phyloP scores from a whole-genome alignment of 2,888 invertebrate genomes.

The Oligia fasciuncula region DNA sequence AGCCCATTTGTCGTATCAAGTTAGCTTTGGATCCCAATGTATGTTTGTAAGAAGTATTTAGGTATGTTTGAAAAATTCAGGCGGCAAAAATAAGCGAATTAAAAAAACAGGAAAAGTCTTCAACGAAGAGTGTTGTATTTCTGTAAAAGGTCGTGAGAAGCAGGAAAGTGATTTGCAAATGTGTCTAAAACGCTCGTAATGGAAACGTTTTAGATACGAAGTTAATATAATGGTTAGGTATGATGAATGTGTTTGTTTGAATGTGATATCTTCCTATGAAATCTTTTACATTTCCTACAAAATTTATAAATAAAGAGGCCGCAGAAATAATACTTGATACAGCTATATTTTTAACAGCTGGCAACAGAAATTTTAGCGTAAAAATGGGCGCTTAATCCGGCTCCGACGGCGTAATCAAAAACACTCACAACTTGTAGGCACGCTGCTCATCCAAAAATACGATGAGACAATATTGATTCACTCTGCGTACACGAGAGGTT shows the following conservation, averaged over 20 bases:
- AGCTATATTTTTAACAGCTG: conserved; percentile 23
- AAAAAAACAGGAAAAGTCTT: background rate
- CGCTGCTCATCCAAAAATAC: conserved; percentile 54
- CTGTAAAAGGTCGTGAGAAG: background rate
- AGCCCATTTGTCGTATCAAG: conserved; percentile 42
- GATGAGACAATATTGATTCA: conserved; percentile 61
- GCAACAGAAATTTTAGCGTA: conserved; percentile 20
- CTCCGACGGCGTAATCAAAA: conserved; percentile 51
- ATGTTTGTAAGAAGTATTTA: conserved; percentile 9
- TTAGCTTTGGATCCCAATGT: conserved; percentile 27
- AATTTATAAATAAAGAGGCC: background rate
- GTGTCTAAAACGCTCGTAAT: background rate
- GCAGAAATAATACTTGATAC: conserved; percentile 9
- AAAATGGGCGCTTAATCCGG: conserved; percentile 46
- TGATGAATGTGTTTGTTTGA: background rate
- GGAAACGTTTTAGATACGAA: background rate
- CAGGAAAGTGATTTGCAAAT: conserved; percentile 2
- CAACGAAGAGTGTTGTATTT: background rate
- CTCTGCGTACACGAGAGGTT: conserved; percentile 46
- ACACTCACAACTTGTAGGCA: conserved; percentile 56
- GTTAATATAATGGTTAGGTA: background rate
- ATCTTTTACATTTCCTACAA: too few species aligned
- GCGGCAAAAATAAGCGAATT: background rate
- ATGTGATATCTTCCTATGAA: background rate
- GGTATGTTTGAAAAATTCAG: background rate